Base-by-base conservation (phyloP, 2,113 vertebrate species). In the Zapus hudsonius region DNA sequence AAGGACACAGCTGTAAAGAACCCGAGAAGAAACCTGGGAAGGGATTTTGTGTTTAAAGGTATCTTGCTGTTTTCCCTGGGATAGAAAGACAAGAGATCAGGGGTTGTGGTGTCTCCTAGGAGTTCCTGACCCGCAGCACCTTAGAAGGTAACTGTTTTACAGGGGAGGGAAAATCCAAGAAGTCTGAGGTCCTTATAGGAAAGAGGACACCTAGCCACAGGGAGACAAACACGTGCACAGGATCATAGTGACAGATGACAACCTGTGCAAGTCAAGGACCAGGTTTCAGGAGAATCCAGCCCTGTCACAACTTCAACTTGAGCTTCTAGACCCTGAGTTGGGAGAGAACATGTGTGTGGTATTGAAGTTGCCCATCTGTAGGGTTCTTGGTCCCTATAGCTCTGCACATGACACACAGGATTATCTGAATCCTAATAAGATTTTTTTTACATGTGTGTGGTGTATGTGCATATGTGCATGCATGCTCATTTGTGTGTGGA, bases 21-120 rank as follows among this genome's bases (percentile, higher is more conserved):
- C 29, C 42, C 22, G 5, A 1, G 15, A 6, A 12, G 31, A 25
- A 25, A 7, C 2, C 11, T 0, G 61, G 20, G 13, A 2, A 29
- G 0, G 3, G 13, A 5, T 17, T 52, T 7, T 0, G 0, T 1
- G 1, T 27, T 9, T 9, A 10, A n/a, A 47, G 42, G n/a, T 7
- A 3, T 0, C 33, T 52, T 11, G 5, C n/a, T 27, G 0, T 25
- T 19, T 11, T 17, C n/a, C 6, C 44, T 3, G 19, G 7, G 40
- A 31, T 0, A 23, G 3, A 0, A 2, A 31, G 13, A 2, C 2
- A 31, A 22, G 12, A 1, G 5, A 2, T 33, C 47, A 13, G 20
- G 31, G 22, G 16, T 73, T 40, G 7, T 5, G 5, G 22, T 5
- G 42, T 1, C 67, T 15, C 80, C 25, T 4, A 19, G 15, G 13